Percentiles rank a stretch among this genome's conserved stretches.
phyloP scores from a whole-genome alignment of 1,140 invertebrate genomes.

The Atta texana region DNA sequence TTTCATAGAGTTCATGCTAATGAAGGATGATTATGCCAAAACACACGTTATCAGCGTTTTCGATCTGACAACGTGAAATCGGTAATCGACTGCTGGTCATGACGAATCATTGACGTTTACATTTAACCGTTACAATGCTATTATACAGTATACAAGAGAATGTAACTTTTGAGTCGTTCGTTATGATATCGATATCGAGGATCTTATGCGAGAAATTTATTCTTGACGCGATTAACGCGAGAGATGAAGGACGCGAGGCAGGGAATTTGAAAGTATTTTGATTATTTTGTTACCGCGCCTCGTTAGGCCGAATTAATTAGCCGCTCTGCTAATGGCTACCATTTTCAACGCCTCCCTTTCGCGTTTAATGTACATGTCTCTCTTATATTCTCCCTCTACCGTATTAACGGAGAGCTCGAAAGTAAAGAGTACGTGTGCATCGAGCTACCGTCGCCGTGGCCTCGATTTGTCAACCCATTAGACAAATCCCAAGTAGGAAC shows the following conservation, averaged over 20 bases:
- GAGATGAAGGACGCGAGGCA: background rate
- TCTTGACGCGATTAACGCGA: background rate
- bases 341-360: constrained; percentile 77
- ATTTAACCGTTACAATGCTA: constrained; percentile 5
- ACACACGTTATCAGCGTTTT: constrained; percentile 65
- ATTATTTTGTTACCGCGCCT: constrained; percentile 65
- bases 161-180: constrained; percentile 23
- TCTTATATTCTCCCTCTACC: constrained; percentile 33
- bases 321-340: constrained; percentile 71
- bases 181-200: constrained; percentile 15
- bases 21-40: constrained; percentile 73
- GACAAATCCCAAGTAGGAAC: constrained; percentile 77
- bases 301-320: constrained; percentile 77
- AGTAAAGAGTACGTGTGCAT: constrained; percentile 44
- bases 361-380: background rate
- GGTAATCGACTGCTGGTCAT: constrained; percentile 66
- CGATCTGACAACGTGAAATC: constrained; percentile 71
- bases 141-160: constrained; percentile 50
- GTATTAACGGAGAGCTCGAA: constrained; percentile 32
- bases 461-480: constrained; percentile 78
- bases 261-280: constrained; percentile 62
- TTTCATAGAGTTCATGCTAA: constrained; percentile 68
- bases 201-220: constrained; percentile 27
- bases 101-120: constrained; percentile 63
- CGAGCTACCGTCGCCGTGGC: constrained; percentile 68